phyloP scores from a whole-genome alignment of 2,113 vertebrate species.

The Thomomys bottae region DNA sequence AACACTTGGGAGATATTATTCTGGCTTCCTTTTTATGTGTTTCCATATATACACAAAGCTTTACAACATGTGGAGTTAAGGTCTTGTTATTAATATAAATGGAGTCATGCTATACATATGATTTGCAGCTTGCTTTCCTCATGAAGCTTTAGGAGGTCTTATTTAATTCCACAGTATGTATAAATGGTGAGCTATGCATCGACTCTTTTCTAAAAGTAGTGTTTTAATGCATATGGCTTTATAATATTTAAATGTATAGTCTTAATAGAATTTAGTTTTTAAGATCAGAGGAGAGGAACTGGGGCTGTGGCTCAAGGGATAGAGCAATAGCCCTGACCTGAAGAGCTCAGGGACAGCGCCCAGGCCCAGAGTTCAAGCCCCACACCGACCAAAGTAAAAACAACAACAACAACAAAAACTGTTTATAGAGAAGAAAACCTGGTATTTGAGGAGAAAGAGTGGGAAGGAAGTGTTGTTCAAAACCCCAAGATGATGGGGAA shows the following conservation, averaged over 20 bases:
- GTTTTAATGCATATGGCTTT: not conserved
- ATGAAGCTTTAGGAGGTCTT: not conserved
- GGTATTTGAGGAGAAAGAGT: too few species aligned
- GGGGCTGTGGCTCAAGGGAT: too few species aligned
- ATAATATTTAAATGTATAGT: not conserved
- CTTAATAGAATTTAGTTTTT: not conserved
- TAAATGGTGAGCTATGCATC: not conserved
- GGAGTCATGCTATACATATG: not conserved
- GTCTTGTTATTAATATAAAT: constrained; percentile 29
- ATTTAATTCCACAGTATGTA: not conserved
- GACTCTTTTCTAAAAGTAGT: not conserved
- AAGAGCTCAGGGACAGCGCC: too few species aligned
- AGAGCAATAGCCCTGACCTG: too few species aligned
- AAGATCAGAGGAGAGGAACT: not conserved
- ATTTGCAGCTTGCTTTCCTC: constrained; percentile 51
- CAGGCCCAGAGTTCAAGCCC: too few species aligned
- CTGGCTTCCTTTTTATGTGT: constrained; percentile 48
- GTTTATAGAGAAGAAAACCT: not conserved
- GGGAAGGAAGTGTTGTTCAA: too few species aligned
- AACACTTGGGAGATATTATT: constrained; percentile 25
- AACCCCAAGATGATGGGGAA: not conserved
- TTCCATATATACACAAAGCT: constrained; percentile 33
- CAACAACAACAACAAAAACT: too few species aligned
- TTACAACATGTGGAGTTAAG: not conserved
- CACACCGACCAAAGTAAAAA: too few species aligned